Conservation (phyloP, 2,113 vertebrate species). For the Fukomys damarensis region DNA sequence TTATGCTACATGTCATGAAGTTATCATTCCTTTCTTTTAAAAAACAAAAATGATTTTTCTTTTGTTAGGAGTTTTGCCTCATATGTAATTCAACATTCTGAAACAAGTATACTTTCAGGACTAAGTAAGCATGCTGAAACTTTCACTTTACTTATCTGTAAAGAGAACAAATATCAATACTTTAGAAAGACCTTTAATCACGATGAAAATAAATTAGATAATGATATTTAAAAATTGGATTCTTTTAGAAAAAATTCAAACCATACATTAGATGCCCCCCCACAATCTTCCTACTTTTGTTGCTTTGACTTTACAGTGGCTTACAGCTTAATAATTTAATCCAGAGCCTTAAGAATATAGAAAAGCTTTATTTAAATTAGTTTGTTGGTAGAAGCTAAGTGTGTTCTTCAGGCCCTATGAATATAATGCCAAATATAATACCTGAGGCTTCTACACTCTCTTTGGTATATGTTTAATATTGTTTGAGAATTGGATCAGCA, state of each 20-base stretch:
- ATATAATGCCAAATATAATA: background rate
- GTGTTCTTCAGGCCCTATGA: background rate
- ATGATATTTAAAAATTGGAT: background rate
- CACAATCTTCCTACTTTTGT: background rate
- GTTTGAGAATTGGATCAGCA: background rate
- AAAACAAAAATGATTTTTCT: background rate
- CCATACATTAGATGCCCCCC: background rate
- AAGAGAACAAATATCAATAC: background rate
- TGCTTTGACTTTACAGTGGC: background rate
- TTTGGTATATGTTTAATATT: background rate
- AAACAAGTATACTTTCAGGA: conserved; percentile 36
- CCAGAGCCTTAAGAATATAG: background rate
- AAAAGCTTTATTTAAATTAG: background rate
- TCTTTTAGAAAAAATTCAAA: conserved; percentile 26
- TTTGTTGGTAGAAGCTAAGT: background rate
- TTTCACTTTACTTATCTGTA: background rate
- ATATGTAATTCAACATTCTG: conserved; percentile 37
- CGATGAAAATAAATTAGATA: background rate
- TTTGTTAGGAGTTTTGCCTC: conserved; percentile 26
- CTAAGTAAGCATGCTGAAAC: background rate
- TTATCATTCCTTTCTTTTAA: background rate
- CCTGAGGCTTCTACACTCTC: background rate
- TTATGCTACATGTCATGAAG: conserved; percentile 13
- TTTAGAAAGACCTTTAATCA: conserved; percentile 29
- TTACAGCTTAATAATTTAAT: background rate